Percentiles rank a stretch among this genome's conserved stretches.
Conservation (phyloP, 2,797 vertebrate genomes). For the Phataginus tricuspis region DNA sequence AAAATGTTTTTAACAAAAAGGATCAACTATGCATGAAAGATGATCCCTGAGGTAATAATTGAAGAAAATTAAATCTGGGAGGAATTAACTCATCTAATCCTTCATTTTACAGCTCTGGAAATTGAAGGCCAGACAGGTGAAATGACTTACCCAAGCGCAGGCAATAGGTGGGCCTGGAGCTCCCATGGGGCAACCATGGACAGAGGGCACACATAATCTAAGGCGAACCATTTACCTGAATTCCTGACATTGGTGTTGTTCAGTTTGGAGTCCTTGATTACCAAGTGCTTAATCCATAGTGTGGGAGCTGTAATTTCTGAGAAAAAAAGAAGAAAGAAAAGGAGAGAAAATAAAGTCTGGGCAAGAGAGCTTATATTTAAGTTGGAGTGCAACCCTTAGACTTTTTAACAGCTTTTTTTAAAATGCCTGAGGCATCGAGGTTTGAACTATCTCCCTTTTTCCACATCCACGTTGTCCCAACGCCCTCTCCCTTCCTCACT, state of each 20-base stretch:
- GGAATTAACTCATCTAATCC: not conserved
- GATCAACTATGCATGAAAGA: constrained; percentile 26
- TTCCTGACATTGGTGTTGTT: constrained; percentile 93
- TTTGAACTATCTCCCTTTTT: not conserved
- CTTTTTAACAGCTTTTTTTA: not conserved
- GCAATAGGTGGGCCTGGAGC: not conserved
- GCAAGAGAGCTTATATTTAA: not conserved
- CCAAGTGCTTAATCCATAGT: constrained; percentile 97
- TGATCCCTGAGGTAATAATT: not conserved
- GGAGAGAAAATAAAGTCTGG: constrained; percentile 3
- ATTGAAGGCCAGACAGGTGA: not conserved
- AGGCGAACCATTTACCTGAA: constrained; percentile 89
- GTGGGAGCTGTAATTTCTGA: constrained; percentile 98
- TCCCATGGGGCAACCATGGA: rapidly evolving
- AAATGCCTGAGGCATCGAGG: not conserved
- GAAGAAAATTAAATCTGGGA: constrained; percentile 3
- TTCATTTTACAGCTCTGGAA: constrained; percentile 43
- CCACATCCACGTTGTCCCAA: not conserved
- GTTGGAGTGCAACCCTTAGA: not conserved
- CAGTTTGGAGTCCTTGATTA: constrained; percentile 94
- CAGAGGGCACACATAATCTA: not conserved
- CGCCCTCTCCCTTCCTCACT: constrained; percentile 11
- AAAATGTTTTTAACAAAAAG: constrained; percentile 12
- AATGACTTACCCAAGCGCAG: not conserved
- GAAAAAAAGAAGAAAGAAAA: constrained; percentile 61